A percentile compares a stretch with the other conserved stretches of the same genome.
These are phyloP conservation scores for Brachionus rotundiformis DNA, from an alignment of 1,140 invertebrate species.

Conservation along the genomic window DNA sequence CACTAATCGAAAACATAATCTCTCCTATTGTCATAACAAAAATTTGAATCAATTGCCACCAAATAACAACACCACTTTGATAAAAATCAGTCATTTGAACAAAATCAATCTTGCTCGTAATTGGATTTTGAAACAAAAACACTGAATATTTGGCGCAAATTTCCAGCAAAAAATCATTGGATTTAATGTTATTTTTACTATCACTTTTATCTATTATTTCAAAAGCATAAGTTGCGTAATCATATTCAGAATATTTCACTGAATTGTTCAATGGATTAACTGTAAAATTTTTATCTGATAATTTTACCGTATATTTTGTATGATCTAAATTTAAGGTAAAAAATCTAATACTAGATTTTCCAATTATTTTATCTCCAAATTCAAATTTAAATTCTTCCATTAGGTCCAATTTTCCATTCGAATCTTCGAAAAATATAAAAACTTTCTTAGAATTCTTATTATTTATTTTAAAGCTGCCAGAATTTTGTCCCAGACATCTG, in stretches of 20 bases:
- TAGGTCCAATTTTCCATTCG: background rate
- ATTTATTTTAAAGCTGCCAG: background rate
- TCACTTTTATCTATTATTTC: background rate
- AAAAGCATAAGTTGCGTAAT: conserved; percentile 18
- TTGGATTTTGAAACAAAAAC: conserved; percentile 12
- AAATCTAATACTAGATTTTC: background rate
- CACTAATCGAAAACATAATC: conserved; percentile 86
- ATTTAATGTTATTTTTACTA: background rate
- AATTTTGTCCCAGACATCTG: background rate
- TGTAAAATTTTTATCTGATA: background rate
- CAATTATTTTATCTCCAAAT: background rate
- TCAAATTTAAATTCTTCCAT: background rate
- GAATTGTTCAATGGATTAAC: background rate
- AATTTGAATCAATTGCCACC: conserved; percentile 84
- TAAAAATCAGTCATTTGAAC: conserved; percentile 39
- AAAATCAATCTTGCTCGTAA: conserved; percentile 1
- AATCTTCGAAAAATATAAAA: background rate
- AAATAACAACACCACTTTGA: conserved; percentile 69
- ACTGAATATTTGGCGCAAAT: conserved; percentile 22
- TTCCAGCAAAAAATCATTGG: conserved; percentile 28
- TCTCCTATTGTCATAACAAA: conserved; percentile 79
- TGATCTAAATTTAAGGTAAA: background rate
- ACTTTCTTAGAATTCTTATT: background rate
- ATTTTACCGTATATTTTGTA: background rate
- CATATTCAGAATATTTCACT: background rate